Evolutionary conservation across 2,888 invertebrate genomes (phyloP).

Genomic region (Hedya salicella): DNA sequence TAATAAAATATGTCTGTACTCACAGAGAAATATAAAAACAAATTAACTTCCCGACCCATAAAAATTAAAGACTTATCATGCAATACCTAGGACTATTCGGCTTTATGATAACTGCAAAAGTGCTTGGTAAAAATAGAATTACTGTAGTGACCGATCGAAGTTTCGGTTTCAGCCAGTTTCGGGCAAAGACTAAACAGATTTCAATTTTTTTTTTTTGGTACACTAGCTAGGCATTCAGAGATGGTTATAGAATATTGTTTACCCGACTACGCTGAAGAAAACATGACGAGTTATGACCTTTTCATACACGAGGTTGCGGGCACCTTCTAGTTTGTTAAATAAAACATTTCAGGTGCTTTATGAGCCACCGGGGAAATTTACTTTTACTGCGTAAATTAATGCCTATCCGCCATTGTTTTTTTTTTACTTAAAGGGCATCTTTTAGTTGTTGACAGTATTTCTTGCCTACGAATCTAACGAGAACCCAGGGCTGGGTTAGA

Average conservation of each 20-base stretch:
- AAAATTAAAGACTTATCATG: background rate
- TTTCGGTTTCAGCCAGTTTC: too few relatives aligned
- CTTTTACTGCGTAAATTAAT: background rate
- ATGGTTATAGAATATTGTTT: too few relatives aligned
- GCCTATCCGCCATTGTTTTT: too few relatives aligned
- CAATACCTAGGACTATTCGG: constrained; percentile 11
- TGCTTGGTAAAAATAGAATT: background rate
- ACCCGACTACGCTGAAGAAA: too few relatives aligned
- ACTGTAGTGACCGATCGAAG: background rate
- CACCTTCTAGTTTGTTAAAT: background rate
- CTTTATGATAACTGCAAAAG: background rate
- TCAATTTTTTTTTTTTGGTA: too few relatives aligned
- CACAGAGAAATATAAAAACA: constrained; percentile 21
- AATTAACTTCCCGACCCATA: background rate
- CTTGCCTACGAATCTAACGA: too few relatives aligned
- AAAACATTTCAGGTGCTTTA: background rate
- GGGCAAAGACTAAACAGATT: too few relatives aligned
- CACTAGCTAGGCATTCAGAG: too few relatives aligned
- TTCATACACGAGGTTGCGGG: background rate
- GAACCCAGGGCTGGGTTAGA: too few relatives aligned
- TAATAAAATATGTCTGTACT: constrained; percentile 12
- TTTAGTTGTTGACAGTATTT: too few relatives aligned
- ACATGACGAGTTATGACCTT: too few relatives aligned
- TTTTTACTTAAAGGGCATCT: too few relatives aligned
- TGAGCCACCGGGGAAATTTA: background rate